Conservation (phyloP, 2,797 vertebrate genomes). For the Notoglanidium macrostoma region DNA sequence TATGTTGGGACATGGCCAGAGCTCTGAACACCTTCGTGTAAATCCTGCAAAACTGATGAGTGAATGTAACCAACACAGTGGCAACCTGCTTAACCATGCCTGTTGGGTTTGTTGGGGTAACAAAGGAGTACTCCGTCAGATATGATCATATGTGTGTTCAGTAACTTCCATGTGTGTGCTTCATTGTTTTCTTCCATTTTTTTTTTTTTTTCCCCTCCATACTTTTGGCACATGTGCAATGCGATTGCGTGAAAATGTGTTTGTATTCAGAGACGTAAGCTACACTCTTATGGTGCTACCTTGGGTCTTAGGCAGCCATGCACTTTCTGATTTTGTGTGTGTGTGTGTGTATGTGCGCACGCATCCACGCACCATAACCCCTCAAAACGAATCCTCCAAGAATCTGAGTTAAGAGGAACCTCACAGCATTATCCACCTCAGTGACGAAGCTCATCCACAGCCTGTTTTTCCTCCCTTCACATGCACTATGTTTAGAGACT, state of each 20-base stretch:
- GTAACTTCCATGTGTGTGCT: constrained; percentile 66
- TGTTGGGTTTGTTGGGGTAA: constrained; percentile 31
- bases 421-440: constrained; percentile 72
- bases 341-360: constrained; percentile 31
- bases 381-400: constrained; percentile 12
- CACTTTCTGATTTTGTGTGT: constrained; percentile 72
- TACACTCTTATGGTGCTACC: constrained; percentile 79
- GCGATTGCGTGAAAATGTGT: constrained; percentile 44
- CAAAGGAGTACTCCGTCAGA: constrained; percentile 61
- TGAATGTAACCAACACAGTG: constrained; percentile 67
- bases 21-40: constrained; percentile 34
- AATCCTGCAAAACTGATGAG: constrained; percentile 57
- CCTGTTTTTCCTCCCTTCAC: constrained; percentile 73
- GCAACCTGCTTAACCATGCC: constrained; percentile 47
- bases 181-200: neutral
- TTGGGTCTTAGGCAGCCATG: constrained; percentile 70
- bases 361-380: constrained; percentile 19
- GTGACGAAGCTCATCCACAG: constrained; percentile 63
- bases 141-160: constrained; percentile 65
- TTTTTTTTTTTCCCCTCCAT: neutral
- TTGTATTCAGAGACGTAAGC: constrained; percentile 69
- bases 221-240: constrained; percentile 24
- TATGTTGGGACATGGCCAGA: constrained; percentile 11
- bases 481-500: constrained; percentile 83
- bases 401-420: constrained; percentile 58